Evolutionary conservation across 2,797 vertebrate genomes (phyloP), one percentile per base, ranked within the genome.

Genomic region (Triplophysa bombifrons): DNA sequence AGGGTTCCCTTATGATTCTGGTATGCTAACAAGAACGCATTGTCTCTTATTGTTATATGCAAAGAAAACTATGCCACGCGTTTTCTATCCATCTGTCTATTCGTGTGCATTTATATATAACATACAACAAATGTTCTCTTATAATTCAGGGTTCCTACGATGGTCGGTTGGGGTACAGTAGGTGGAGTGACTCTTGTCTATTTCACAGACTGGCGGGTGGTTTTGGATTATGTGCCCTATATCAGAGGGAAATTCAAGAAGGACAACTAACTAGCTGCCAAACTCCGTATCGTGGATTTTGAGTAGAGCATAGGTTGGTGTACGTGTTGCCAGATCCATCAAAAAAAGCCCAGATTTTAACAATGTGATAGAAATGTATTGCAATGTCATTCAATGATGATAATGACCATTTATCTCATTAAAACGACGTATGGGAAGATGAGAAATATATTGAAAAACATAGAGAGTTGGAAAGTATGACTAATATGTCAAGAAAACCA

Each of bases 161-260:
- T 92, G 0, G 1, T 91, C 14, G 85, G 92, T 0, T 97, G 96
- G 96, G 94, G 95, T 1, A 20, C 90, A 0, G 94, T 90, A 3
- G 94, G 92, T 12, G 86, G 91, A 0, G 86, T 95, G 44, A 93
- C 92, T 44, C 30, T 96, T 55, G 89, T 98, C 67, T 95, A 96
- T 92, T 79, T 91, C 84, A 96, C 96, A 14, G 96, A 97, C 82
- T 98, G 97, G 96, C 88, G 91, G 74, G 50, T 96, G 72, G 11
- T 97, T 82, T 88, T 98, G 82, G 94, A 95, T 82, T 95, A 95
- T 58, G 95, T 98, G 20, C 96, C 96, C 3, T 97, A 96, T 84
- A 83, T 98, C 58, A 89, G 84, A 0, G 94, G 96, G 84, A 98
- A 98, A 87, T 98, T 93, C 79, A 96, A 96, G 86, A 92, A 87